A percentile compares a stretch with the other conserved stretches of the same genome.
Evolutionary conservation across 1,140 invertebrate species (phyloP).

Genomic region (Procambarus virginalis): DNA sequence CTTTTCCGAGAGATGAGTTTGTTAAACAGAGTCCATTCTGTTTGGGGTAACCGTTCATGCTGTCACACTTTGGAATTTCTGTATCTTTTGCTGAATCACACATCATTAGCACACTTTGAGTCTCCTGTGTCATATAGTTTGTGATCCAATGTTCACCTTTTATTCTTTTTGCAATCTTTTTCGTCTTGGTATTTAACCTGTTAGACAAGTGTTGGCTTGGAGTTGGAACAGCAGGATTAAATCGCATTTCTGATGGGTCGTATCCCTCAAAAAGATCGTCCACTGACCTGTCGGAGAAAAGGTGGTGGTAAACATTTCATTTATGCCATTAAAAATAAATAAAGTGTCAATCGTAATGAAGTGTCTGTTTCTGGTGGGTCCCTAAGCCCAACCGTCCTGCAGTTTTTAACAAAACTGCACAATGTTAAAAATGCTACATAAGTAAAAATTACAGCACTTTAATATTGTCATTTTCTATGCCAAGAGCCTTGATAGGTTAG

Average conservation of each 20-base stretch:
- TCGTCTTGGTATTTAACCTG: neutral
- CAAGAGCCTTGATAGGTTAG: too few relatives aligned
- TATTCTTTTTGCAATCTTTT: neutral
- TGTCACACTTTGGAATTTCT: neutral
- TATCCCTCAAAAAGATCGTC: slow-evolving; percentile 40
- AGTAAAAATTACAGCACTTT: too few relatives aligned
- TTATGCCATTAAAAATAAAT: too few relatives aligned
- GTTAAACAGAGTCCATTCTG: neutral
- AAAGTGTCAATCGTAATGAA: too few relatives aligned
- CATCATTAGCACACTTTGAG: neutral
- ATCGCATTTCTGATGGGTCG: slow-evolving; percentile 48
- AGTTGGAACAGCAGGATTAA: slow-evolving; percentile 49
- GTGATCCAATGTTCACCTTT: slow-evolving; percentile 6
- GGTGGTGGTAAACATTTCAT: neutral
- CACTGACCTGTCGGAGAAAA: slow-evolving; percentile 18
- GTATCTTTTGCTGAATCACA: neutral
- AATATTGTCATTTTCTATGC: too few relatives aligned
- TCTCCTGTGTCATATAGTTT: slow-evolving; percentile 28
- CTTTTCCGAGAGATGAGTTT: neutral
- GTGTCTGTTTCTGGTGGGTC: too few relatives aligned
- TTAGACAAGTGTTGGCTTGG: slow-evolving; percentile 18
- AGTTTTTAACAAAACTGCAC: too few relatives aligned
- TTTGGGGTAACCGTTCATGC: neutral
- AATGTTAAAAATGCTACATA: too few relatives aligned
- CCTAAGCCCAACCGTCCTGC: too few relatives aligned